phyloP scores from a whole-genome alignment of 2,797 vertebrate genomes.

The Setipinna tenuifilis region DNA sequence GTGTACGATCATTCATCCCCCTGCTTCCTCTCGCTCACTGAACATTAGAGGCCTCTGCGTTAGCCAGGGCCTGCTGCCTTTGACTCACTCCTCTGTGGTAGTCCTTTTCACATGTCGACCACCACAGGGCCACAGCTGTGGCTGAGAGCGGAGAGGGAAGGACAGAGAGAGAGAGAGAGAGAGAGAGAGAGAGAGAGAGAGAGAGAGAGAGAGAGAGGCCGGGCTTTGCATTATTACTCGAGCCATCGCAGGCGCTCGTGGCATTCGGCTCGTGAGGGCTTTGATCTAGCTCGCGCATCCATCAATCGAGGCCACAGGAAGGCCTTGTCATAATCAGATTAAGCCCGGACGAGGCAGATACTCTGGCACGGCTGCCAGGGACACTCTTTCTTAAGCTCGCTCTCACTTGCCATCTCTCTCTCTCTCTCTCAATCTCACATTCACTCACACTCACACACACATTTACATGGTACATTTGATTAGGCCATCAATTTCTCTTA shows the following conservation, averaged over 20 bases:
- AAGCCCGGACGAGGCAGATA: conserved; percentile 44
- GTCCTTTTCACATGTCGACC: conserved; percentile 50
- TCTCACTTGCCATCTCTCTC: not conserved
- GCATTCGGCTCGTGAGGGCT: conserved; percentile 53
- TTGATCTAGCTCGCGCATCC: conserved; percentile 61
- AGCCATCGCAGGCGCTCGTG: conserved; percentile 20
- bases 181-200: not conserved
- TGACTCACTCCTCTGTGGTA: conserved; percentile 51
- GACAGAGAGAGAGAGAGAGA: not conserved
- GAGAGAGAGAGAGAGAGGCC: too few relatives aligned
- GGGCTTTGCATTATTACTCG: not conserved
- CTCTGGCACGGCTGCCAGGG: not conserved
- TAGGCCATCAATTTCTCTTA: not conserved
- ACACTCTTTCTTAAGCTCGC: not conserved
- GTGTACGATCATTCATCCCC: conserved; percentile 41
- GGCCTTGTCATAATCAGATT: conserved; percentile 68
- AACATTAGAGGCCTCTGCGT: too few relatives aligned
- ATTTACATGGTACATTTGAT: not conserved
- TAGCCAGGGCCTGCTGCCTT: conserved; percentile 49
- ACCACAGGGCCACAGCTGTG: conserved; percentile 25
- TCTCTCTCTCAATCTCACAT: too few relatives aligned
- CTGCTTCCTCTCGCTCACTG: conserved; percentile 29
- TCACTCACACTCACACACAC: not conserved
- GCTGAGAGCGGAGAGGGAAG: conserved; percentile 30
- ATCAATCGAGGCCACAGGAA: conserved; percentile 66